Conservation (phyloP, 2,113 vertebrate genomes). For the Pimephales promelas region DNA sequence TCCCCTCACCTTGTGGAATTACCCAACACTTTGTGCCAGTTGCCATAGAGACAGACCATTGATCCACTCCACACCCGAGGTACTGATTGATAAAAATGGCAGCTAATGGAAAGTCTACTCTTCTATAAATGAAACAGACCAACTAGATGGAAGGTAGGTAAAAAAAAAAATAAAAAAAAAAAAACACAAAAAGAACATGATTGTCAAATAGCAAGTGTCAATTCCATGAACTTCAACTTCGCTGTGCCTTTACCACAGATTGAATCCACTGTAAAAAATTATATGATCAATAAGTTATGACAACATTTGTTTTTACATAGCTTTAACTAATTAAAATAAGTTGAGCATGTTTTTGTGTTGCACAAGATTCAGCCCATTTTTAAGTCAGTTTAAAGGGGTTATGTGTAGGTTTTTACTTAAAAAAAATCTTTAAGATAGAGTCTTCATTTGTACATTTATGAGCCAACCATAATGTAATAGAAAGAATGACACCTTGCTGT, state of each 20-base stretch:
- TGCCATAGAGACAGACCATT: slow-evolving; percentile 60
- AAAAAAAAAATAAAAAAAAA: neutral
- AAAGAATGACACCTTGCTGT: no score
- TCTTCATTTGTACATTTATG: no score
- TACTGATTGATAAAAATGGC: slow-evolving; percentile 51
- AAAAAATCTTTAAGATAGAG: no score
- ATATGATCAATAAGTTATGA: no score
- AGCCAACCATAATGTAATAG: no score
- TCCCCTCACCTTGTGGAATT: slow-evolving; percentile 56
- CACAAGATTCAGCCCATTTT: no score
- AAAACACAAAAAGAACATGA: no score
- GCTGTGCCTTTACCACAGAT: neutral
- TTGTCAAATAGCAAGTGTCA: neutral
- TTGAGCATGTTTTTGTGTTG: no score
- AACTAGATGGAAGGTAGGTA: neutral
- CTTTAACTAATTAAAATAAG: no score
- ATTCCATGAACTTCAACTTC: neutral
- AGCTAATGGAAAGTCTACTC: slow-evolving; percentile 39
- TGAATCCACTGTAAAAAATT: neutral
- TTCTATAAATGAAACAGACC: slow-evolving; percentile 20
- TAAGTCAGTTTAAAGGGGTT: no score
- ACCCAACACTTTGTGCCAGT: slow-evolving; percentile 49
- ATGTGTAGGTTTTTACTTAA: no score
- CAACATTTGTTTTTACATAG: no score
- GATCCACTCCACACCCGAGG: slow-evolving; percentile 52